Evolutionary conservation across 2,888 invertebrate genomes (phyloP), one percentile per base, ranked within the genome.

Genomic region (Andrena haemorrhoa): DNA sequence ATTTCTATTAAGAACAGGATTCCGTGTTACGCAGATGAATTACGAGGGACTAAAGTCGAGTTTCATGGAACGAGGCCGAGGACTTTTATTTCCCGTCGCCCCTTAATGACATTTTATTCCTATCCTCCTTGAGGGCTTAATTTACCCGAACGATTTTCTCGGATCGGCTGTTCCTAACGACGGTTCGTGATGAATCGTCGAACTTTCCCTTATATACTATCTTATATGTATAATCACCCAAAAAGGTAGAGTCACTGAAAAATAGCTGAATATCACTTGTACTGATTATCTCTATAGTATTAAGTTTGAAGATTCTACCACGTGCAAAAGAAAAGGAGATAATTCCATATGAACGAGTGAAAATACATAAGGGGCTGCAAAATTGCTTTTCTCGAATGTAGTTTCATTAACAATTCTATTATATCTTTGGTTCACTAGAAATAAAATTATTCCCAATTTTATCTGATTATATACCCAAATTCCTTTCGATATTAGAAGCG

Each of bases 1-100:
- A 81, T 73, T 81, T 73, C 73, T 73, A 73, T 81, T 79, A 81
- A 79, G 73, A 26, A 20, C 49, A 81, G 64, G 80, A 81, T 81
- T 79, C 20, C 69, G 79, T 69, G 68, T 69, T 53, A 64, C 51
- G 49, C 31, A 66, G 20, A 61, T 72, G 73, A 79, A 81, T 78
- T 63, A 80, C 26, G 51, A 69, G 29, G 41, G 12, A 63, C 51
- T 79, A 58, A 69, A 69, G 49, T 64, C 68, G 73, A 73, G 73
- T 81, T 78, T 78, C 68, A 78, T 58, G 61, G n/a, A 51, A 58
- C 23, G 23, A 65, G 53, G 47, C 16, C 7, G 72, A 51, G 41
- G 63, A 69, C 69, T 76, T 79, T 79, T 73, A 73, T 73, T 78
- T 72, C 68, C 58, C 41, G 35, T 12, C 31, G 69, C 29, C 20